These are phyloP conservation scores for Poeciliopsis turneri DNA, from an alignment of 2,797 vertebrate genomes.

Conservation along the genomic window DNA sequence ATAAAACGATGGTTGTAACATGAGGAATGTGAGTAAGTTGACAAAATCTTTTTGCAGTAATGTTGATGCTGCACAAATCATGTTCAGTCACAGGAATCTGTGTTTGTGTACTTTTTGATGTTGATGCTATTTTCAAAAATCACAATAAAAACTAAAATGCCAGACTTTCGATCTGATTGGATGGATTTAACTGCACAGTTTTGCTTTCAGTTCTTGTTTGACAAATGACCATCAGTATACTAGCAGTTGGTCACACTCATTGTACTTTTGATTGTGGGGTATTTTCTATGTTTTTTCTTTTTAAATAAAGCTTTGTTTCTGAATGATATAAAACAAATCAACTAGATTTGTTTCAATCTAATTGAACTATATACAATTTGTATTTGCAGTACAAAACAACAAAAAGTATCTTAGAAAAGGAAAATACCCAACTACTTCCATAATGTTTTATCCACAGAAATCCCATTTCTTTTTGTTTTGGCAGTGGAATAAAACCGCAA, in stretches of 20 bases:
- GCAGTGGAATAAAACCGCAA: neutral
- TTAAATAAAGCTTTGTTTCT: neutral
- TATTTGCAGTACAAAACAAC: constrained; percentile 1
- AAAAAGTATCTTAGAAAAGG: constrained; percentile 7
- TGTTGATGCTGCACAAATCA: neutral
- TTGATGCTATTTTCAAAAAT: neutral
- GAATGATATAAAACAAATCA: neutral
- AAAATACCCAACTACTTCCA: neutral
- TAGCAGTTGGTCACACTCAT: neutral
- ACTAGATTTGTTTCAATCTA: too few species aligned
- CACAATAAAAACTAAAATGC: neutral
- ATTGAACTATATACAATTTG: neutral
- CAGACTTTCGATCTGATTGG: neutral
- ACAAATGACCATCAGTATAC: neutral
- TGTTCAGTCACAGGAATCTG: neutral
- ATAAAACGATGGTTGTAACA: neutral
- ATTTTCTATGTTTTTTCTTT: neutral
- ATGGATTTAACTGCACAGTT: neutral
- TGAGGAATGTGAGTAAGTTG: neutral
- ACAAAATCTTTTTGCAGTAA: neutral
- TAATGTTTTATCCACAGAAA: constrained; percentile 10
- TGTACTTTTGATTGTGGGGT: neutral
- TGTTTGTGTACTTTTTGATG: neutral
- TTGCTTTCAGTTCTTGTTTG: neutral
- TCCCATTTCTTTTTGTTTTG: neutral